Conservation (phyloP, 2,113 vertebrate species). For the Triplophysa rosa region DNA sequence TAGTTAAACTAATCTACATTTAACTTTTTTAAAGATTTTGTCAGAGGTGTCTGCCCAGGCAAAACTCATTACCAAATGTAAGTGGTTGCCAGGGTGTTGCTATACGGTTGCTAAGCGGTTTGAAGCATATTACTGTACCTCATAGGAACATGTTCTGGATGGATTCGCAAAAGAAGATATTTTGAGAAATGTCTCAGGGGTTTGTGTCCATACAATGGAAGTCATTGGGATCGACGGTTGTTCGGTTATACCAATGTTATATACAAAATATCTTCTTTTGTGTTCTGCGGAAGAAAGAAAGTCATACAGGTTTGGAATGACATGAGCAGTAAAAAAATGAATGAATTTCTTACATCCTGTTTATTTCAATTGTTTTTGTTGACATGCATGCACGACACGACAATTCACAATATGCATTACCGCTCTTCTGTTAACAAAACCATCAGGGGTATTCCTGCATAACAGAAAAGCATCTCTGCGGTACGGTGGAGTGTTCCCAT, state of each 20-base stretch:
- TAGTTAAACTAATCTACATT: neutral
- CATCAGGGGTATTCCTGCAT: neutral
- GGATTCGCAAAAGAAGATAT: too few relatives aligned
- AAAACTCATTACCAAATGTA: neutral
- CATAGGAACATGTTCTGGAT: too few relatives aligned
- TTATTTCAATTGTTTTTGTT: neutral
- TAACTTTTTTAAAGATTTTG: neutral
- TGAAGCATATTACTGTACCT: neutral
- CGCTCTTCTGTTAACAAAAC: neutral
- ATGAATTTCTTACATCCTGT: neutral
- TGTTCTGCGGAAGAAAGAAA: too few relatives aligned
- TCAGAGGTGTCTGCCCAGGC: neutral
- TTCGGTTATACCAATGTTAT: too few relatives aligned
- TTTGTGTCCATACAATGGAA: too few relatives aligned
- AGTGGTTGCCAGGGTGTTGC: neutral
- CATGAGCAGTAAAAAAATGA: too few relatives aligned
- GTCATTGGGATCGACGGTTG: too few relatives aligned
- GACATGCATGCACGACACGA: neutral
- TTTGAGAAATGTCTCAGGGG: too few relatives aligned
- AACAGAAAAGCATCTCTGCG: too few relatives aligned
- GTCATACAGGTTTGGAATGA: too few relatives aligned
- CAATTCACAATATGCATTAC: neutral
- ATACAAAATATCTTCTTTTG: too few relatives aligned
- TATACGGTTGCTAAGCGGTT: neutral
- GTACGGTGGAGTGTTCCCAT: slow-evolving; percentile 4